Evolutionary conservation across 2,113 vertebrate species (phyloP).

Genomic region (Hypocryptadius cinnamomeus): DNA sequence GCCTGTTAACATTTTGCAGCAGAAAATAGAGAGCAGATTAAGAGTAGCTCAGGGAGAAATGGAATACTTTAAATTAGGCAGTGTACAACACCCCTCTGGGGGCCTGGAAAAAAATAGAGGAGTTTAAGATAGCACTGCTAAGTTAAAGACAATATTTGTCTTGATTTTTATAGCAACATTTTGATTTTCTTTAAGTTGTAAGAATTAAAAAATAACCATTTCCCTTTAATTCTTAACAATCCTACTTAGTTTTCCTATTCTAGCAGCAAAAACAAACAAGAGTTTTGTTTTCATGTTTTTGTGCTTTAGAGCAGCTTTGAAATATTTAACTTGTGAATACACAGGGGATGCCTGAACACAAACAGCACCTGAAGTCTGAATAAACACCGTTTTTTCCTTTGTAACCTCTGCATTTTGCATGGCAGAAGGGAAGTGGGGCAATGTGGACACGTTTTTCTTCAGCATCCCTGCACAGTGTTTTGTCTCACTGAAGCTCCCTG

Average conservation of each 20-base stretch:
- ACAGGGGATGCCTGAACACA: neutral
- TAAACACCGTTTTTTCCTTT: neutral
- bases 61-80: conserved; percentile 67
- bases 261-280: neutral
- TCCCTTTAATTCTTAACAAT: neutral
- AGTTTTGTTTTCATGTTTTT: neutral
- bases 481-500: neutral
- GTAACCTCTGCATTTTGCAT: neutral
- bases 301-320: neutral
- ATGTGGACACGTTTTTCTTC: fast-evolving
- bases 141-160: neutral
- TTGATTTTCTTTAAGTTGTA: neutral
- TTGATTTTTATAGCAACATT: neutral
- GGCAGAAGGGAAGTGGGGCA: neutral
- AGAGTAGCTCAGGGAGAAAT: conserved; percentile 67
- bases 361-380: conserved; percentile 15
- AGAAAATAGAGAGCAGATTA: conserved; percentile 68
- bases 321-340: neutral
- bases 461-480: neutral
- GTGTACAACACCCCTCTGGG: conserved; percentile 53
- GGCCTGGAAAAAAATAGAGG: neutral
- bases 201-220: neutral
- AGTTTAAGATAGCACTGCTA: conserved; percentile 21
- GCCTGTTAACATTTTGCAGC: conserved; percentile 69
- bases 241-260: neutral